Percentiles rank a stretch among this genome's conserved stretches.
phyloP scores from a whole-genome alignment of 1,140 invertebrate genomes.

The Conus ventricosus region DNA sequence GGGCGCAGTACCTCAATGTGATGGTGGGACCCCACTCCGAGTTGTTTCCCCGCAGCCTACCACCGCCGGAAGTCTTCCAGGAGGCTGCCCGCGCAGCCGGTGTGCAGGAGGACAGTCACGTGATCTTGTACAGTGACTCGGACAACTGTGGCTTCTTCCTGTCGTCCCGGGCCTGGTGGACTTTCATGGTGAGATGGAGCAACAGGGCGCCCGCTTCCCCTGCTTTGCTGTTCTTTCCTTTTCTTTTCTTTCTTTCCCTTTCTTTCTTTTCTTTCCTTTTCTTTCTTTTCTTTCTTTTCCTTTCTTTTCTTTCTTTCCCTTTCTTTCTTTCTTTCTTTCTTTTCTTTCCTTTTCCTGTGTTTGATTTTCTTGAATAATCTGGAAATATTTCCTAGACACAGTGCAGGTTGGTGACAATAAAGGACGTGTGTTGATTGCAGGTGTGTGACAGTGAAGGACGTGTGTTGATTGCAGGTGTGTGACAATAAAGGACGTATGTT shows the following conservation, averaged over 20 bases:
- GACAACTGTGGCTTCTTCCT: slow-evolving; percentile 53
- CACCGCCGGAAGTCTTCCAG: slow-evolving; percentile 52
- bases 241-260: too few relatives aligned
- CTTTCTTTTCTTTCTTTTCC: too few relatives aligned
- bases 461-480: not conserved
- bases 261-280: too few relatives aligned
- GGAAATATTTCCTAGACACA: not conserved
- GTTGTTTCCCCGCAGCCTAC: slow-evolving; percentile 56
- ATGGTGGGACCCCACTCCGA: slow-evolving; percentile 48
- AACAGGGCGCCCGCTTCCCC: too few relatives aligned
- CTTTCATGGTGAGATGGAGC: slow-evolving; percentile 47
- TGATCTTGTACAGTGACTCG: slow-evolving; percentile 57
- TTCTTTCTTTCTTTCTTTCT: not conserved
- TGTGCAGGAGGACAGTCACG: slow-evolving; percentile 45
- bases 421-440: too few relatives aligned
- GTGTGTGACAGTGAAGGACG: too few relatives aligned
- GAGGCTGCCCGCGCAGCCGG: slow-evolving; percentile 46
- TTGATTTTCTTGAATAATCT: not conserved
- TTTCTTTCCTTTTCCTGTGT: not conserved
- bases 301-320: too few relatives aligned
- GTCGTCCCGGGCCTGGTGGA: slow-evolving; percentile 57
- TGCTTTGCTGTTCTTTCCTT: too few relatives aligned
- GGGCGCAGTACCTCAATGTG: slow-evolving; percentile 53
- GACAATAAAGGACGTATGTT: not conserved
- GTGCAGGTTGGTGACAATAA: too few relatives aligned